These are phyloP conservation scores for Orchestia grillus DNA, from an alignment of 1,140 invertebrate species.

Conservation along the genomic window DNA sequence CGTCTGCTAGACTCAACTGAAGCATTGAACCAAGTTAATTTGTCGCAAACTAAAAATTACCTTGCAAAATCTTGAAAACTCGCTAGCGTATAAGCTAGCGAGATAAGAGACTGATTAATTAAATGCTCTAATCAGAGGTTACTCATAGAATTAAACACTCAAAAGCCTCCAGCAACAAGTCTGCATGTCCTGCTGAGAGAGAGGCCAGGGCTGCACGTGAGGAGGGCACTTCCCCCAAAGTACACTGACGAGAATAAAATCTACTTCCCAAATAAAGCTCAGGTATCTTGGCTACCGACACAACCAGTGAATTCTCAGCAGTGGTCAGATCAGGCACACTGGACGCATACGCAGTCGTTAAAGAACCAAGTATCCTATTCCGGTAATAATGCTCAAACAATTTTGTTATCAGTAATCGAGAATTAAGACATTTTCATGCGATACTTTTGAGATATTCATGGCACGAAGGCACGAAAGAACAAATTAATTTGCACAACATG, in stretches of 20 bases:
- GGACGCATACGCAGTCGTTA: background rate
- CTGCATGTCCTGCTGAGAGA: background rate
- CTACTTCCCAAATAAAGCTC: background rate
- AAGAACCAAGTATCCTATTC: background rate
- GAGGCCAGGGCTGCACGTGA: background rate
- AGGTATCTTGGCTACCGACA: background rate
- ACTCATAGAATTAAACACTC: background rate
- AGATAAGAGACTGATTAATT: too few relatives aligned
- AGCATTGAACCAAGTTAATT: too few relatives aligned
- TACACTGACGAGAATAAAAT: background rate
- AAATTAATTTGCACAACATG: too few relatives aligned
- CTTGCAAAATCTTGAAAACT: too few relatives aligned
- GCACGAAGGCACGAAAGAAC: too few relatives aligned
- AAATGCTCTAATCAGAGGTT: too few relatives aligned
- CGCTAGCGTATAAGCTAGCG: too few relatives aligned
- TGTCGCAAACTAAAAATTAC: too few relatives aligned
- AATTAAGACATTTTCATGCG: too few relatives aligned
- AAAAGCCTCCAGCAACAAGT: background rate
- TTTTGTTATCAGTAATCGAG: background rate
- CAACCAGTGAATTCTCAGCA: background rate
- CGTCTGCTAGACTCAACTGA: too few relatives aligned
- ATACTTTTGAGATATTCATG: too few relatives aligned
- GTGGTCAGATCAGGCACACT: background rate
- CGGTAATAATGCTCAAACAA: background rate
- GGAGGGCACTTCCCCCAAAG: background rate